Conservation (phyloP, 2,797 vertebrate species). For the Sebastolobus alascanus region DNA sequence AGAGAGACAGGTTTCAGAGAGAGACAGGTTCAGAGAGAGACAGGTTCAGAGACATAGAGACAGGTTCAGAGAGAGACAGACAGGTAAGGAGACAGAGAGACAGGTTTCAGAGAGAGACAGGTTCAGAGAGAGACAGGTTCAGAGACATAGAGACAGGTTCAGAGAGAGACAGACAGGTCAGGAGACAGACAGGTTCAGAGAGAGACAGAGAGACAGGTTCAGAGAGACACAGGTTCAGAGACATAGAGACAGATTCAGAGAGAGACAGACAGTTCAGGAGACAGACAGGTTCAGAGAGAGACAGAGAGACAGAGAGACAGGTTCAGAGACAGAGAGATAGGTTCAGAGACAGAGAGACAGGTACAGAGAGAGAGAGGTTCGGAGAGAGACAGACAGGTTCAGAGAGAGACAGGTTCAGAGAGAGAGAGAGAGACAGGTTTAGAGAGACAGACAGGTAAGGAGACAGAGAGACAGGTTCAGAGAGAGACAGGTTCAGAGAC, state of each 20-base stretch:
- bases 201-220: no score
- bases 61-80: no score
- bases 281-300: slow-evolving; percentile 34
- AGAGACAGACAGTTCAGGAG: slow-evolving; percentile 80
- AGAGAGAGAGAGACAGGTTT: no score
- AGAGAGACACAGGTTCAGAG: slow-evolving; percentile 28
- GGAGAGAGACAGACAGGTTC: slow-evolving; percentile 49
- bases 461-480: no score
- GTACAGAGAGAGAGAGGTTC: slow-evolving; percentile 51
- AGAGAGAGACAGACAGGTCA: slow-evolving; percentile 82
- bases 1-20: no score
- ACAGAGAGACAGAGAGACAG: neutral
- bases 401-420: slow-evolving; percentile 81
- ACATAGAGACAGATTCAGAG: slow-evolving; percentile 18
- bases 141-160: slow-evolving; percentile 69
- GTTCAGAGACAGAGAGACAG: slow-evolving; percentile 28
- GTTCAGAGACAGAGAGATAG: slow-evolving; percentile 33
- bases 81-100: no score
- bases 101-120: no score
- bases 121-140: no score
- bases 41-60: no score
- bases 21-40: no score
- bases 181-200: slow-evolving; percentile 40
- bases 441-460: no score
- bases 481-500: no score